Base-by-base conservation (phyloP, 2,113 vertebrate species). In the Thunnus maccoyii region DNA sequence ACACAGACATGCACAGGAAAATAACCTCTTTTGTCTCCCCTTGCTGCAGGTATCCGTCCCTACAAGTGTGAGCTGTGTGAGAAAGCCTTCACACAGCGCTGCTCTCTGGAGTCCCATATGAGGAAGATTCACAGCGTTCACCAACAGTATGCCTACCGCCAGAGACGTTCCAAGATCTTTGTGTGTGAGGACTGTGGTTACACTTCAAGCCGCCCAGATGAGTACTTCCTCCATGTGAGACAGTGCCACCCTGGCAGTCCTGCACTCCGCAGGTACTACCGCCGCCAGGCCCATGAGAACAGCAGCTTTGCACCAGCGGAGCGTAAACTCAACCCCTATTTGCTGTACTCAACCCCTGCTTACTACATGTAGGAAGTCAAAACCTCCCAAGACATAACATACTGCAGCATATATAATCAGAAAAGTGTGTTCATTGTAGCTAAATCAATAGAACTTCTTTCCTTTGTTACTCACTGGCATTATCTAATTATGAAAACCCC, bases 171-270 rank as follows among this genome's bases (percentile, higher is more conserved):
- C 85, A 98, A 98, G 90, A 95, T 98, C 85, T 97, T 97, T 3
- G 97, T 98, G 27, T 98, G 97, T 6, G 96, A 97, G 80, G 96
- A 96, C 41, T 98, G 97, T 0, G 97, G 97, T 65, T 98, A 93
- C 88, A 97, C 97, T 13, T 96, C 96, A 16, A 89, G 88, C 0
- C 89, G 93, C 0, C 95, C 95, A 0, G 96, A 97, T 0, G 91
- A 95, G 16, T 97, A 96, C 27, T 94, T 94, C 13, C 87, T 95
- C 20, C 97, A 98, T 48, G 72, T 96, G 22, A 88, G 94, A 1
- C 91, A 94, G 80, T 86, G 93, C 46, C 97, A 97, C 65, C 94
- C 96, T 0, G 76, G 90, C 16, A 94, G 93, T 62, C 91, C 95
- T 0, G 91, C 93, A 5, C 88, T 96, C 1, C 93, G 94, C 20